Conservation (phyloP, 2,888 invertebrate genomes). For the Drosophila sordidapex region DNA sequence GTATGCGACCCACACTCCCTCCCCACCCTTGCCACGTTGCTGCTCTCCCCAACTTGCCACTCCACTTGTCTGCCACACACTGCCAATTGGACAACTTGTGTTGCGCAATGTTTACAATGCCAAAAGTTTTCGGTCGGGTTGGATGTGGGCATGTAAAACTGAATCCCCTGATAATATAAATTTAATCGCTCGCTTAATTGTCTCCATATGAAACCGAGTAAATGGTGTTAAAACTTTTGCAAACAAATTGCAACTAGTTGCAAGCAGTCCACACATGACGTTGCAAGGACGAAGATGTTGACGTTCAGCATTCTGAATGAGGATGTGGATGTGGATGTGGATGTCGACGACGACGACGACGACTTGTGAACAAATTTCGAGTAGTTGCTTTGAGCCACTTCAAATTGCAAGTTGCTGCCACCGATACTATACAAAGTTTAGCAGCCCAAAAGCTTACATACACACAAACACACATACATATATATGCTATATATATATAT, state of each 20-base stretch:
- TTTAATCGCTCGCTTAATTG: conserved; percentile 78
- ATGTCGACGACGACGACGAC: conserved; percentile 28
- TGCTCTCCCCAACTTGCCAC: neutral
- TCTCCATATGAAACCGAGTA: conserved; percentile 78
- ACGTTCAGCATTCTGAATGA: conserved; percentile 4
- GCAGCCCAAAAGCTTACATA: conserved; percentile 53
- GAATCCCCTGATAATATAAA: conserved; percentile 77
- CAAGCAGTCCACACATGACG: conserved; percentile 42
- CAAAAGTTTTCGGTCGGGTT: conserved; percentile 44
- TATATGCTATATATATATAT: neutral
- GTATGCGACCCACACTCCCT: conserved; percentile 18
- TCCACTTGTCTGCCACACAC: neutral
- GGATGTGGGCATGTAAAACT: conserved; percentile 37
- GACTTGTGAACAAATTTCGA: conserved; percentile 74
- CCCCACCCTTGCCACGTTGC: neutral
- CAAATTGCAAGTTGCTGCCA: conserved; percentile 67
- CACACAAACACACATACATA: conserved; percentile 11
- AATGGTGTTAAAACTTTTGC: conserved; percentile 78
- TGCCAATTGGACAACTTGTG: conserved; percentile 15
- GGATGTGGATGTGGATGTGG: conserved; percentile 3
- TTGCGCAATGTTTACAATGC: conserved; percentile 58
- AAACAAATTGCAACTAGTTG: conserved; percentile 80
- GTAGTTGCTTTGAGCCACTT: conserved; percentile 68
- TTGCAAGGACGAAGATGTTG: conserved; percentile 42
- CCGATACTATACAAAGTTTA: conserved; percentile 65